Evolutionary conservation across 2,888 invertebrate species (phyloP), one percentile per base, ranked within the genome.

Genomic region (Acrobeloides nanus): DNA sequence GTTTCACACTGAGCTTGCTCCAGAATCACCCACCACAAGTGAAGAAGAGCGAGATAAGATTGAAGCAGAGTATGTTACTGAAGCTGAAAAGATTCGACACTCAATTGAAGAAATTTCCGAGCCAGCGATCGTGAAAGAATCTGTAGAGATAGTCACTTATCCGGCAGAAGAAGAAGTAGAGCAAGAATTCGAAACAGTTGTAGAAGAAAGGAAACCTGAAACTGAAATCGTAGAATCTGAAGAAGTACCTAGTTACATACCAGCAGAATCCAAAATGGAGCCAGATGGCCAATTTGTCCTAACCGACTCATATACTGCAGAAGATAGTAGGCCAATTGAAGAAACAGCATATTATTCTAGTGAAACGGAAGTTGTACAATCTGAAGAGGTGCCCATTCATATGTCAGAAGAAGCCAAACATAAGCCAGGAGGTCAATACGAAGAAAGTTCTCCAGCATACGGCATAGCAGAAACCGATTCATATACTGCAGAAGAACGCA

Each of bases 121-220:
- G n/a, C n/a, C n/a, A n/a, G n/a, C n/a, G n/a, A n/a, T n/a, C n/a
- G n/a, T n/a, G 15, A 62, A 65, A 26, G 64, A 59, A 17, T 51
- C 56, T 73, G 93, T 93, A 77, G 86, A 88, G 55, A 92, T 93
- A 50, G 55, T 60, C 10, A 73, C 73, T 59, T 56, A 65, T 26
- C 72, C 73, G 4, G 53, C 50, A 17, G 62, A 65, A 17, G 55
- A 63, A 20, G 66, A 64, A 8, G 66, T 65, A 38, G 62, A 63
- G 15, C 45, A 52, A 17, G 61, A 61, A 46, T 60, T 65, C 7
- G 35, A 31, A 35, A 43, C 51, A 33, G 43, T 42, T 38, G 46
- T 51, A 40, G 51, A 52, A 34, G n/a, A n/a, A n/a, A n/a, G n/a
- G n/a, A n/a, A n/a, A n/a, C n/a, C n/a, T n/a, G n/a, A n/a, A n/a